Evolutionary conservation across 1,140 invertebrate genomes (phyloP).

Genomic region (Tetramorium alpestre): DNA sequence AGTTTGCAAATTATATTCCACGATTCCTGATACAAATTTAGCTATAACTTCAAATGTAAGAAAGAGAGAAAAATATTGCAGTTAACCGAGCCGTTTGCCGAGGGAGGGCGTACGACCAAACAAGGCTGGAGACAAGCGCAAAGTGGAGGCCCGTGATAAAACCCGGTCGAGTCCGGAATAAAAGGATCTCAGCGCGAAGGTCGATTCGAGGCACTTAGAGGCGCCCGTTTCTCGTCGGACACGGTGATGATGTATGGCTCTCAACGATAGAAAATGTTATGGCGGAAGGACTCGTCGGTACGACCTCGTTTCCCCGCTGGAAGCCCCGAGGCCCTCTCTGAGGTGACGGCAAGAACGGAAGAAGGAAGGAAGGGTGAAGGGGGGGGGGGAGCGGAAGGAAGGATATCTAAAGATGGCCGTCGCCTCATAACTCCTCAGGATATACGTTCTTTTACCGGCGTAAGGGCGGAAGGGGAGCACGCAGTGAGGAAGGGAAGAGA

Average conservation of each 20-base stretch:
- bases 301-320: slow-evolving; percentile 71
- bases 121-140: slow-evolving; percentile 45
- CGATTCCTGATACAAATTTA: neutral
- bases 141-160: slow-evolving; percentile 64
- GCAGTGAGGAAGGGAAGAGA: too few relatives aligned
- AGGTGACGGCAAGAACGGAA: slow-evolving; percentile 53
- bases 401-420: slow-evolving; percentile 76
- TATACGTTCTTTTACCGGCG: slow-evolving; percentile 20
- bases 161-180: slow-evolving; percentile 65
- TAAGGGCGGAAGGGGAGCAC: neutral
- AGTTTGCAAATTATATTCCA: neutral
- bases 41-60: neutral
- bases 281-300: slow-evolving; percentile 65
- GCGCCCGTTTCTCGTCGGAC: slow-evolving; percentile 73
- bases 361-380: slow-evolving; percentile 52
- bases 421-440: slow-evolving; percentile 76
- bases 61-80: neutral
- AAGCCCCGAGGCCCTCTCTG: slow-evolving; percentile 40
- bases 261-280: slow-evolving; percentile 74
- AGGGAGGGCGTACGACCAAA: slow-evolving; percentile 40
- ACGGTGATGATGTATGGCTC: slow-evolving; percentile 82
- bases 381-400: slow-evolving; percentile 56
- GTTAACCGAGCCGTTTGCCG: neutral
- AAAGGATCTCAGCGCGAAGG: slow-evolving; percentile 68
- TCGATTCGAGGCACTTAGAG: slow-evolving; percentile 79